phyloP scores from a whole-genome alignment of 2,797 vertebrate species.

The Brachymystax lenok region DNA sequence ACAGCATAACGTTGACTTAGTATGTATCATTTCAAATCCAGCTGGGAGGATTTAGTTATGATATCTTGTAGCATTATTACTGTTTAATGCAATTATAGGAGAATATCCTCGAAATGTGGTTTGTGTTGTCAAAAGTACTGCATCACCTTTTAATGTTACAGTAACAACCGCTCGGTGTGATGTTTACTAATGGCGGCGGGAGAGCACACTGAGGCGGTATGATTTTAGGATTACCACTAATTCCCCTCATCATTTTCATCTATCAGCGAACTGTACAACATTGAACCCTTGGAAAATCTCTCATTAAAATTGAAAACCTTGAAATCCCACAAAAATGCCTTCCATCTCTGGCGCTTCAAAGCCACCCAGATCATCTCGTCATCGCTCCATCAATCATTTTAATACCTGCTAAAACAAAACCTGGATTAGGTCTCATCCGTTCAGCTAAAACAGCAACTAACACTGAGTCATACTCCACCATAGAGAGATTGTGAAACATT shows the following conservation, averaged over 20 bases:
- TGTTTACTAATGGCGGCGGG: background rate
- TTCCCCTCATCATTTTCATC: background rate
- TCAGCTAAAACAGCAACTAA: background rate
- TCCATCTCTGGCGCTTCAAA: background rate
- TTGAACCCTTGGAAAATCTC: background rate
- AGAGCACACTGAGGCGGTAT: background rate
- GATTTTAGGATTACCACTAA: background rate
- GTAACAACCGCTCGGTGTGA: background rate
- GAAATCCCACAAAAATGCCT: background rate
- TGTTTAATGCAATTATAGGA: too few relatives aligned
- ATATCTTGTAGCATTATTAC: background rate
- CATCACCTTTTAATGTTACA: background rate
- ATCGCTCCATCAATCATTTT: background rate
- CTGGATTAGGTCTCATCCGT: background rate
- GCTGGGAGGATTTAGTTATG: background rate
- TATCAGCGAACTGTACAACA: background rate
- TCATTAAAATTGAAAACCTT: background rate
- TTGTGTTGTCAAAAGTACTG: background rate
- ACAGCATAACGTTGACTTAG: background rate
- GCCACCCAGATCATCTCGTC: background rate
- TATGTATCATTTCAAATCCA: background rate
- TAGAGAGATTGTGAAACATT: background rate
- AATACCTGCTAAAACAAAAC: constrained; percentile 3
- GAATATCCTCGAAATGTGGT: background rate
- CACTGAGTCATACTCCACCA: background rate